These are phyloP conservation scores for Anser brachyrhynchus DNA, from an alignment of 2,113 vertebrate species.

Conservation along the genomic window DNA sequence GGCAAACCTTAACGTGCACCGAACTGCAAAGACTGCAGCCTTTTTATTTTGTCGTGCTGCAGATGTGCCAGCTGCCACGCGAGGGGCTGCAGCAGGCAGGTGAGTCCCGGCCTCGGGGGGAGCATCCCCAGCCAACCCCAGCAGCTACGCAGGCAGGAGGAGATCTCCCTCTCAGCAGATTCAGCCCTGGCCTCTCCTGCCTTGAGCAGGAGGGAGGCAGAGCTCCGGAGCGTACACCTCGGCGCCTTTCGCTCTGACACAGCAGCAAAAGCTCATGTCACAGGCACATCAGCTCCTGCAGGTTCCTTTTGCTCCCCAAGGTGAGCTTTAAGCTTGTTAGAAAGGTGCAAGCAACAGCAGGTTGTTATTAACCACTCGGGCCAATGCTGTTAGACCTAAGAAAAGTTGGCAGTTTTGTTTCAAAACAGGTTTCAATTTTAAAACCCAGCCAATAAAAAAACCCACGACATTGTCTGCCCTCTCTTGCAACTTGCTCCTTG, in stretches of 20 bases:
- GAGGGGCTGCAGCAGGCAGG: neutral
- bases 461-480: slow-evolving; percentile 26
- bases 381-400: slow-evolving; percentile 43
- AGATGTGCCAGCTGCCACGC: slow-evolving; percentile 45
- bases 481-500: slow-evolving; percentile 40
- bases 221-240: neutral
- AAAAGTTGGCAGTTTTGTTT: slow-evolving; percentile 18
- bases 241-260: neutral
- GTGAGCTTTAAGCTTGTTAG: slow-evolving; percentile 38
- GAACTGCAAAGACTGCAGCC: slow-evolving; percentile 17
- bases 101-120: neutral
- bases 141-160: neutral
- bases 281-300: neutral
- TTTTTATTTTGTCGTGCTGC: slow-evolving; percentile 16
- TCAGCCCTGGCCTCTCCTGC: neutral
- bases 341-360: slow-evolving; percentile 47
- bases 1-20: slow-evolving; percentile 42
- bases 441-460: slow-evolving; percentile 48
- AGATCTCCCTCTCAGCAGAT: neutral
- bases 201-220: neutral
- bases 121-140: neutral
- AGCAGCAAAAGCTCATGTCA: slow-evolving; percentile 2
- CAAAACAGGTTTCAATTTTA: slow-evolving; percentile 62
- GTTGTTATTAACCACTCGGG: slow-evolving; percentile 50
- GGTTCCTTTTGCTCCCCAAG: slow-evolving; percentile 40